Conservation (phyloP, 2,888 invertebrate species). For the Dicycla oo region DNA sequence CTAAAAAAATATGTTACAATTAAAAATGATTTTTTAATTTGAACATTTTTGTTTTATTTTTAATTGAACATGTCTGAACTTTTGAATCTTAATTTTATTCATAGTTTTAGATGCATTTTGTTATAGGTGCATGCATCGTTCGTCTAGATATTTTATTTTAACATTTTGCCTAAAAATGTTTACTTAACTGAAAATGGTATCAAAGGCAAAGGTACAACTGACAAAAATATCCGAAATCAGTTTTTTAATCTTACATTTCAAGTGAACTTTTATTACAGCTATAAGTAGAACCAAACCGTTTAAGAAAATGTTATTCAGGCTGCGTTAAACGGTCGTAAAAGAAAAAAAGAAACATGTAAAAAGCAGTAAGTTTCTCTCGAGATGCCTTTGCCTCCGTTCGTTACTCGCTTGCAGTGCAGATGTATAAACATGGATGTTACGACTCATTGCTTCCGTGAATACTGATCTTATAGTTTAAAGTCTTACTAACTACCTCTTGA, state of each 20-base stretch:
- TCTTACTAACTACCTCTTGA: constrained; percentile 19
- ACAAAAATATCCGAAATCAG: background rate
- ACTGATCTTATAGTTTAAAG: constrained; percentile 38
- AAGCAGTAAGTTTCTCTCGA: constrained; percentile 18
- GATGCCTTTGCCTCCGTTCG: constrained; percentile 33
- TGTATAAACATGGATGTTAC: constrained; percentile 48
- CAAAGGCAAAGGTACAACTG: too few species aligned
- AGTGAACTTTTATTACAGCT: constrained; percentile 3
- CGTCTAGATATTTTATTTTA: background rate
- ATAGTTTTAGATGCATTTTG: background rate
- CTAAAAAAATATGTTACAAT: too few species aligned
- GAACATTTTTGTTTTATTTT: background rate
- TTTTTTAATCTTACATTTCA: constrained; percentile 1
- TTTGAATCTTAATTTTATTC: background rate
- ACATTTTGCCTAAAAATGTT: background rate
- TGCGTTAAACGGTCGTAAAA: constrained; percentile 40
- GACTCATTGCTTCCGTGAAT: constrained; percentile 37
- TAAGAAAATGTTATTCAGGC: constrained; percentile 41
- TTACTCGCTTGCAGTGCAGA: constrained; percentile 38
- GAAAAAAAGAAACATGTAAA: constrained; percentile 27
- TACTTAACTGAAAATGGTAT: background rate
- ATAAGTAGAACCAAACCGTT: constrained; percentile 18
- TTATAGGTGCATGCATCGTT: background rate
- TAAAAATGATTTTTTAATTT: too few species aligned
- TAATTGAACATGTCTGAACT: background rate